Base-by-base conservation (phyloP, 1,140 invertebrate genomes). In the Acromyrmex charruanus region DNA sequence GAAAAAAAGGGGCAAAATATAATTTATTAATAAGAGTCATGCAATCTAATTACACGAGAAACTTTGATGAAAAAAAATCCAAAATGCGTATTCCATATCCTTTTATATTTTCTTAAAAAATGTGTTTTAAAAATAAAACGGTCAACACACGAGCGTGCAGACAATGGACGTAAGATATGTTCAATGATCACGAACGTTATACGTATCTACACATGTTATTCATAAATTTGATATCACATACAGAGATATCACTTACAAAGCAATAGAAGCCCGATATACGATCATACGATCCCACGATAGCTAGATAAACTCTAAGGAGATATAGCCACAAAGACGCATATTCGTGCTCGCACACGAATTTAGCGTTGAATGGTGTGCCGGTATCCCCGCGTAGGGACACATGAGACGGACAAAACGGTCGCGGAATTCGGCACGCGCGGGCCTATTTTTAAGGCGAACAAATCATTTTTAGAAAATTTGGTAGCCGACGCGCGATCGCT, bases 361-460 rank as follows among this genome's bases (percentile, higher is more conserved):
- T 7, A 6, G 7, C n/a, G 18, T 58, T 25, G 2, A n/a, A 59
- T 21, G n/a, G 18, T 44, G 9, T 10, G 9, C 39, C 6, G n/a
- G 28, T 58, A 9, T n/a, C 14, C 35, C 1, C 35, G 35, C 35
- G 35, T 39, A 6, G 35, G 35, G 35, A 39, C 31, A 61, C 25
- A 25, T 25, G 25, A 61, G 25, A 74, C 59, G 53, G 35, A 25
- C 31, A 61, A 61, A 39, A 74, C 59, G 53, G 35, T 12, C 31
- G 39, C 16, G 21, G 79, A 16, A 59, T 39, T 12, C 49, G 28
- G 31, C 21, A 44, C 6, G 66, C 18, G 35, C 14, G 31, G 16
- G 39, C 80, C 80, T 84, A 84, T 84, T 84, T 84, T 84, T 84
- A 84, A 51, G 61, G 49, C 12, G 63, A 3, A n/a, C 3, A 49